Percentiles rank a stretch among this genome's conserved stretches.
Evolutionary conservation across 2,113 vertebrate genomes (phyloP).

Genomic region (Setophaga petechia): DNA sequence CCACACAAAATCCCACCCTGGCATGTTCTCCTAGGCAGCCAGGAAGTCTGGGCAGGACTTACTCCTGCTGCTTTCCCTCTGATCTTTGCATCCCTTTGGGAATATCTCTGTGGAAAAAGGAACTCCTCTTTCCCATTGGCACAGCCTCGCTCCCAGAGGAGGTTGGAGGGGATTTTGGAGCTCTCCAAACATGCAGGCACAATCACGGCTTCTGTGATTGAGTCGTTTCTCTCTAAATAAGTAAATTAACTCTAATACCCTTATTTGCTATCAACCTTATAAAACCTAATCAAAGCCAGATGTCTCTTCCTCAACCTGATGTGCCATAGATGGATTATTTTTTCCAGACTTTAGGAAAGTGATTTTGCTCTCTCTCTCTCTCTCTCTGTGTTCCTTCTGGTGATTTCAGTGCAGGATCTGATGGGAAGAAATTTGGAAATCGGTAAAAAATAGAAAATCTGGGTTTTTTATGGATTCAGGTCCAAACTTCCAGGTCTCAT

Average conservation of each 20-base stretch:
- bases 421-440: background rate
- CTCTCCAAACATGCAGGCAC: constrained; percentile 76
- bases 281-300: constrained; percentile 89
- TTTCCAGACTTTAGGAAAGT: constrained; percentile 13
- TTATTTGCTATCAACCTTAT: constrained; percentile 89
- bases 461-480: background rate
- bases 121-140: background rate
- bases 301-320: constrained; percentile 74
- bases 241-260: constrained; percentile 96
- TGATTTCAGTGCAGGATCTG: background rate
- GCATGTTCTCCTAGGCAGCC: background rate
- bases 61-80: background rate
- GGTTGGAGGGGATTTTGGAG: constrained; percentile 67
- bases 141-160: constrained; percentile 46
- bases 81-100: background rate
- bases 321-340: constrained; percentile 9
- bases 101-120: constrained; percentile 3
- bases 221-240: constrained; percentile 85
- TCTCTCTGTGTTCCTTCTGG: background rate
- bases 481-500: background rate
- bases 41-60: constrained; percentile 21
- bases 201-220: constrained; percentile 87
- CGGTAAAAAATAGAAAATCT: background rate
- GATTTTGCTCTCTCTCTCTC: background rate
- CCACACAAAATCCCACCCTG: background rate